Evolutionary conservation across 2,888 invertebrate species (phyloP).

Genomic region (Agelastica alni): DNA sequence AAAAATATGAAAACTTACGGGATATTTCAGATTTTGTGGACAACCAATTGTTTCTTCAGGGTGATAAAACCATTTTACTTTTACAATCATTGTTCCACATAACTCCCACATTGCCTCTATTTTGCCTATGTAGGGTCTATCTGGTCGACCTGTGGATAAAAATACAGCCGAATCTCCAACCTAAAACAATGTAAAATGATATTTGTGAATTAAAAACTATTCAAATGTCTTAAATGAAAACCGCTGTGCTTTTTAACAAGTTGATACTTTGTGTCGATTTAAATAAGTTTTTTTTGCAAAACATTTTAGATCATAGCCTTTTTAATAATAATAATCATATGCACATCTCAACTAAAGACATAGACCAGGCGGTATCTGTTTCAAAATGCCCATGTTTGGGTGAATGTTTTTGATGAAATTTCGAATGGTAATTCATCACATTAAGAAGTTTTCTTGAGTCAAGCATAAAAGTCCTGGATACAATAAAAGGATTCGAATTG

Average conservation of each 20-base stretch:
- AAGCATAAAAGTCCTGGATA: no score
- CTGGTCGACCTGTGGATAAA: slow-evolving; percentile 86
- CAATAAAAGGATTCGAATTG: no score
- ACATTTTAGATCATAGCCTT: background rate
- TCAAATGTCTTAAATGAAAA: background rate
- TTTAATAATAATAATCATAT: background rate
- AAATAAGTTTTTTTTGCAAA: background rate
- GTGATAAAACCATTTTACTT: slow-evolving; percentile 96
- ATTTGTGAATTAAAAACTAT: no score
- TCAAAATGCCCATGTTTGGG: no score
- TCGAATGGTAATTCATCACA: no score
- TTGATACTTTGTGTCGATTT: background rate
- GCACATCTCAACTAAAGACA: no score
- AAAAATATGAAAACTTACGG: no score
- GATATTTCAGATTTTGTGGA: slow-evolving; percentile 72
- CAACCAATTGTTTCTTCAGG: slow-evolving; percentile 90
- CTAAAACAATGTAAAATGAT: slow-evolving; percentile 55
- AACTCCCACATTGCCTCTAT: slow-evolving; percentile 93
- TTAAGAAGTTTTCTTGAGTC: no score
- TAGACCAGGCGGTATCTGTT: no score
- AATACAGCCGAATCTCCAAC: slow-evolving; percentile 96
- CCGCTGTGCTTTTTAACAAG: background rate
- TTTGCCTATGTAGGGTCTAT: slow-evolving; percentile 91
- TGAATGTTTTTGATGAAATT: no score
- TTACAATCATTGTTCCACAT: slow-evolving; percentile 86